Evolutionary conservation across 2,888 invertebrate species (phyloP).

Genomic region (Vandiemenella viatica): DNA sequence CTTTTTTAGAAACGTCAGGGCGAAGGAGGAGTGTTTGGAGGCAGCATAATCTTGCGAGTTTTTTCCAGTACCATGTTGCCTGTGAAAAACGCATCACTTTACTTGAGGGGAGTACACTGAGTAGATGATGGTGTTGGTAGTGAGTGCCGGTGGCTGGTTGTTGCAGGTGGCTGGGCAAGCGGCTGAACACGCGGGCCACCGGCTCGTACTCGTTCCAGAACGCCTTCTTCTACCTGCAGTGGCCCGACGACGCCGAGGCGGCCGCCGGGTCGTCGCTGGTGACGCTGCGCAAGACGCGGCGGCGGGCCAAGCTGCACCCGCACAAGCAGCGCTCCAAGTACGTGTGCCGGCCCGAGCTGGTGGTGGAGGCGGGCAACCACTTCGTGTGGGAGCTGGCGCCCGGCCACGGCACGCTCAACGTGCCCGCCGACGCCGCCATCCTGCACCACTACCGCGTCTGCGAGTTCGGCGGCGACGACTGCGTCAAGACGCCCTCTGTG

Average conservation of each 20-base stretch:
- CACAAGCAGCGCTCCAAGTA: constrained; percentile 87
- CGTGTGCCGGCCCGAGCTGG: constrained; percentile 66
- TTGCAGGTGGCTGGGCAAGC: constrained; percentile 37
- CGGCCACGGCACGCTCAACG: constrained; percentile 61
- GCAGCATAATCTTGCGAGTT: no score
- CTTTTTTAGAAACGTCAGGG: no score
- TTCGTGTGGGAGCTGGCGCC: constrained; percentile 86
- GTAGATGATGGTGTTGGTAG: no score
- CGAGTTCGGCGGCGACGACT: constrained; percentile 84
- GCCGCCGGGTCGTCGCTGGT: constrained; percentile 42
- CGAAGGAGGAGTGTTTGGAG: no score
- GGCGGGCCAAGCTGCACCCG: constrained; percentile 69
- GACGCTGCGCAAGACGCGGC: constrained; percentile 63
- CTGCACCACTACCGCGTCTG: constrained; percentile 70
- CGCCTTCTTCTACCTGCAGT: constrained; percentile 69
- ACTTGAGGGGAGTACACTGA: no score
- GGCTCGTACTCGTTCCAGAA: constrained; percentile 81
- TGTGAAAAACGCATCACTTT: no score
- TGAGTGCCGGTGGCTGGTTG: no score
- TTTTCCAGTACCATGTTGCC: no score
- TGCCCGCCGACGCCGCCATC: constrained; percentile 67
- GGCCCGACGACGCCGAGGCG: constrained; percentile 49
- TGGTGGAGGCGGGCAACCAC: constrained; percentile 83
- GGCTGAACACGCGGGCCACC: constrained; percentile 47
- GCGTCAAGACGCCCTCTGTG: constrained; percentile 66